Base-by-base conservation (phyloP, 2,888 invertebrate species). In the Mycalesis mineus region DNA sequence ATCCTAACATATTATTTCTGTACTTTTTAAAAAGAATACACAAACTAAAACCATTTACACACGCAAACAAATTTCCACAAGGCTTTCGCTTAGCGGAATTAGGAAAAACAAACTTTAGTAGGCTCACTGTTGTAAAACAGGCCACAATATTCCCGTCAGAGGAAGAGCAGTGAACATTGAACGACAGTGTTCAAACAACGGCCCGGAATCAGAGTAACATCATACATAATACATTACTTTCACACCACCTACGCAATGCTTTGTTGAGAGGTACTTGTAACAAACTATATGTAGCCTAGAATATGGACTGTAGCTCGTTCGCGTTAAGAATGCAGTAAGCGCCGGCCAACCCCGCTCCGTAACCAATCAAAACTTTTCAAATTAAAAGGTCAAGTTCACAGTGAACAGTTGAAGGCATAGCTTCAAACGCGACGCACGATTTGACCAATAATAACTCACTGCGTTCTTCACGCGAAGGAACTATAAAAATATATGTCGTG, bases 221-320 rank as follows among this genome's bases (percentile, higher is more conserved):
- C 62, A 62, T 64, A 59, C 63, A 60, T 65, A 63, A 67, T 64
- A 62, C 65, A 64, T 63, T 60, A 64, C 60, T 61, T 60, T 62
- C 60, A 63, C 63, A 59, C 61, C 54, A 52, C 33, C 55, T 65
- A 66, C 65, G 66, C 52, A 56, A 53, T 61, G 58, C 65, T 61
- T 60, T 55, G 53, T 47, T 22, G 44, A 58, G 37, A 64, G 60
- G 47, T 44, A 51, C 45, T n/a, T n/a, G n/a, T n/a, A n/a, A n/a
- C n/a, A n/a, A n/a, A n/a, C n/a, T n/a, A n/a, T n/a, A n/a, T n/a
- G n/a, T n/a, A n/a, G n/a, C n/a, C n/a, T n/a, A n/a, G n/a, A n/a
- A n/a, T n/a, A n/a, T n/a, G n/a, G n/a, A n/a, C n/a, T n/a, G n/a
- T n/a, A n/a, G n/a, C n/a, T n/a, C n/a, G n/a, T n/a, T n/a, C n/a